Percentiles rank a stretch among this genome's conserved stretches.
phyloP scores from a whole-genome alignment of 2,797 vertebrate genomes.

The Sitta carolinensis region DNA sequence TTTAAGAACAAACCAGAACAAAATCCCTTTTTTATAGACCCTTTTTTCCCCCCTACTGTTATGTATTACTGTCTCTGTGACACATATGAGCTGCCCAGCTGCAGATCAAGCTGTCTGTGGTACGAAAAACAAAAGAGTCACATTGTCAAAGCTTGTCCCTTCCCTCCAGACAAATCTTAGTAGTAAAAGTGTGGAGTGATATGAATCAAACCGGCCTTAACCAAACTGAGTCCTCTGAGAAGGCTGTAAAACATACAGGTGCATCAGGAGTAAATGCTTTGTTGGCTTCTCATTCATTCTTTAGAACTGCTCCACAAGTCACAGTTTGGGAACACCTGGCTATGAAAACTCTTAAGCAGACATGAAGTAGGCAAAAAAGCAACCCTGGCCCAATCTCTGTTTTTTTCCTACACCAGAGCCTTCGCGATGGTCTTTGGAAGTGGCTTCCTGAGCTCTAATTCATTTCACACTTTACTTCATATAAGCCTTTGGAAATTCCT shows the following conservation, averaged over 20 bases:
- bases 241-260: not conserved
- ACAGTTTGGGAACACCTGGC: not conserved
- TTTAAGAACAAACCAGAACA: not conserved
- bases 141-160: not conserved
- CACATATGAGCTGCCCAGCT: not conserved
- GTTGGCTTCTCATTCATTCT: not conserved
- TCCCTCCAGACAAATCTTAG: not conserved
- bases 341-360: not conserved
- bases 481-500: not conserved
- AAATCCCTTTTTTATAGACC: not conserved
- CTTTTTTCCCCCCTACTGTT: rapidly evolving
- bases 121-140: not conserved
- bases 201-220: not conserved
- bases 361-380: not conserved
- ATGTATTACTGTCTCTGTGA: not conserved
- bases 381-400: not conserved
- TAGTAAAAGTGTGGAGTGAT: not conserved
- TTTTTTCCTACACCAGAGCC: not conserved
- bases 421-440: not conserved
- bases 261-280: not conserved
- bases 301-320: not conserved
- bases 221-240: not conserved
- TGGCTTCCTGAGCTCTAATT: not conserved
- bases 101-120: not conserved
- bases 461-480: not conserved